Conservation (phyloP, 2,888 invertebrate species). For the Leptopilina myrica region DNA sequence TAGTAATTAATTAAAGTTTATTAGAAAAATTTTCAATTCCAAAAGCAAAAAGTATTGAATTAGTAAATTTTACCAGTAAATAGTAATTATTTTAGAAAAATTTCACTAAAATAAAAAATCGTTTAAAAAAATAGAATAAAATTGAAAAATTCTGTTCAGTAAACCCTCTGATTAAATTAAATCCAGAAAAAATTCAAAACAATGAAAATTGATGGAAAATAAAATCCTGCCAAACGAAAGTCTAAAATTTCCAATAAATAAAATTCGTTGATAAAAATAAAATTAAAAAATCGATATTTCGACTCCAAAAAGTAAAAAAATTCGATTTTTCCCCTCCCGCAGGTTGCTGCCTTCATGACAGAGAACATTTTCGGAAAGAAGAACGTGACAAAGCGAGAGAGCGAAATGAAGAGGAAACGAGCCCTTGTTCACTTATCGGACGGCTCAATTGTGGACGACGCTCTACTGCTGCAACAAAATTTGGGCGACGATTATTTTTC, state of each 20-base stretch:
- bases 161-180: too few species aligned
- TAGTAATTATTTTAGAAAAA: too few species aligned
- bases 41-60: too few species aligned
- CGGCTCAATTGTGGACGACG: slow-evolving; percentile 84
- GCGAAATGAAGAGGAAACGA: slow-evolving; percentile 78
- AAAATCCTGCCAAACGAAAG: not conserved
- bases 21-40: too few species aligned
- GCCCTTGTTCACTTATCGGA: slow-evolving; percentile 83
- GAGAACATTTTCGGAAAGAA: not conserved
- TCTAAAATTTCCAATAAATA: not conserved
- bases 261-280: not conserved
- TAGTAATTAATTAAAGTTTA: too few species aligned
- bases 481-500: slow-evolving; percentile 79
- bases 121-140: too few species aligned
- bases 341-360: not conserved
- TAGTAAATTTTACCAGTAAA: too few species aligned
- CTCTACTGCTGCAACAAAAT: slow-evolving; percentile 76
- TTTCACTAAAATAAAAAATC: too few species aligned
- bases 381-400: slow-evolving; percentile 49
- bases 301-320: not conserved
- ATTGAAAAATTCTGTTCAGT: too few species aligned
- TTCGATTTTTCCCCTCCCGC: not conserved
- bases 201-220: not conserved
- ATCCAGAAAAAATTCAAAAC: too few species aligned
- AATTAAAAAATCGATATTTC: too few species aligned